phyloP scores from a whole-genome alignment of 2,113 vertebrate genomes.

The Gallinago paraguaiae region DNA sequence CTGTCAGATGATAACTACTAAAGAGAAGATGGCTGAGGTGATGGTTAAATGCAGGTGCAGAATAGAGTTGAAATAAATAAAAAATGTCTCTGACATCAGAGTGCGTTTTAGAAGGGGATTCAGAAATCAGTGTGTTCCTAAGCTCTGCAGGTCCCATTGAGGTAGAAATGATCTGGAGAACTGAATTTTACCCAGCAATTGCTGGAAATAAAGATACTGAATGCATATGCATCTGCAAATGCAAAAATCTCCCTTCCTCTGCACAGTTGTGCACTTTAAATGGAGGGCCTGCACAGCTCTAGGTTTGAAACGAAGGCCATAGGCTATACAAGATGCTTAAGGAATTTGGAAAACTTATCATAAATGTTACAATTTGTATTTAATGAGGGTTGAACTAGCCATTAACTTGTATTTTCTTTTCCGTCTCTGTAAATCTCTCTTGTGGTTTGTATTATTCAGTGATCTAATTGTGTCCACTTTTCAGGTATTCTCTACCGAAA shows the following conservation, averaged over 20 bases:
- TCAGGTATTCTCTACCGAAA: background rate
- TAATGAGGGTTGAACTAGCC: background rate
- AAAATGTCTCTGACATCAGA: background rate
- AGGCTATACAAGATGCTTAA: background rate
- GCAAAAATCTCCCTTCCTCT: background rate
- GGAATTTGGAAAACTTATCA: background rate
- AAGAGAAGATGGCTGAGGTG: background rate
- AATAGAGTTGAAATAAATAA: background rate
- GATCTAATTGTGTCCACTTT: background rate
- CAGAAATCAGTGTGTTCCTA: background rate
- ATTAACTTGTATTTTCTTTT: background rate
- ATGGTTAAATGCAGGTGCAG: background rate
- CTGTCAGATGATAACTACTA: background rate
- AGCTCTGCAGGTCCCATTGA: background rate
- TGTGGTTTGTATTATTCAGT: background rate
- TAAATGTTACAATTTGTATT: background rate
- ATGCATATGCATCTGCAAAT: background rate
- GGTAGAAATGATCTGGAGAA: background rate
- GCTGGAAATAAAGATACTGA: background rate
- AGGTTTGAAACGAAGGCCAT: background rate
- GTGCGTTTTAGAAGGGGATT: background rate
- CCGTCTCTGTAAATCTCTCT: background rate
- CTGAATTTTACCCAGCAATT: background rate
- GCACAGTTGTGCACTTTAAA: background rate
- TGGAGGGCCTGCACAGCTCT: background rate